phyloP scores from a whole-genome alignment of 1,140 invertebrate species.

The Acarapis woodi region DNA sequence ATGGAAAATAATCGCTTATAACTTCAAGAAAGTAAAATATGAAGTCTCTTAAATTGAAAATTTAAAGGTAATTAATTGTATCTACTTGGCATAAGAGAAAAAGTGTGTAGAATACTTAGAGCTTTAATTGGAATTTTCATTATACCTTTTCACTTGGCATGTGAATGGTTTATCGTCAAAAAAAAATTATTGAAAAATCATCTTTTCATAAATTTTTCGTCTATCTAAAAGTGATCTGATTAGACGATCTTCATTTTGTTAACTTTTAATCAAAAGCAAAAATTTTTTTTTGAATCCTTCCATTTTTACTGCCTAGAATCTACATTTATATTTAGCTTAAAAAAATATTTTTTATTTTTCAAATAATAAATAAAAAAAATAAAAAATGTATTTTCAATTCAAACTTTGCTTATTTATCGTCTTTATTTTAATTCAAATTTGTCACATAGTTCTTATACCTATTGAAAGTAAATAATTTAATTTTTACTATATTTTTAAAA shows the following conservation, averaged over 20 bases:
- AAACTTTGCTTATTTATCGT: no score
- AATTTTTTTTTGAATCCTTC: no score
- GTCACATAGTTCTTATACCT: no score
- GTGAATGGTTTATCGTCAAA: slow-evolving; percentile 37
- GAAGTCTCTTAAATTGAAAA: neutral
- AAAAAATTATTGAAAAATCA: slow-evolving; percentile 54
- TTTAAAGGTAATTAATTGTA: neutral
- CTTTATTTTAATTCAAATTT: no score
- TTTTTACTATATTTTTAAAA: no score
- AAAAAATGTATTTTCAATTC: no score
- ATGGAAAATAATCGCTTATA: no score
- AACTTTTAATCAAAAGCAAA: neutral
- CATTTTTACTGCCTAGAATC: no score
- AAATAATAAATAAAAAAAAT: no score
- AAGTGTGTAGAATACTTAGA: neutral
- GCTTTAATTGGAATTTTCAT: neutral
- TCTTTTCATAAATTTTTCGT: slow-evolving; percentile 15
- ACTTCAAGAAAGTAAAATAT: neutral
- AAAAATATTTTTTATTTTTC: no score
- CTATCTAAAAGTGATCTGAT: neutral
- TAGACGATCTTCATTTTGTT: neutral
- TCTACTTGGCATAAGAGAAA: neutral
- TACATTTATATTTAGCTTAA: no score
- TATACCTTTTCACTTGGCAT: slow-evolving; percentile 10
- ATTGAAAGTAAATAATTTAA: no score